Conservation (phyloP, 2,888 invertebrate species). For the Ennomos fuscantarius region DNA sequence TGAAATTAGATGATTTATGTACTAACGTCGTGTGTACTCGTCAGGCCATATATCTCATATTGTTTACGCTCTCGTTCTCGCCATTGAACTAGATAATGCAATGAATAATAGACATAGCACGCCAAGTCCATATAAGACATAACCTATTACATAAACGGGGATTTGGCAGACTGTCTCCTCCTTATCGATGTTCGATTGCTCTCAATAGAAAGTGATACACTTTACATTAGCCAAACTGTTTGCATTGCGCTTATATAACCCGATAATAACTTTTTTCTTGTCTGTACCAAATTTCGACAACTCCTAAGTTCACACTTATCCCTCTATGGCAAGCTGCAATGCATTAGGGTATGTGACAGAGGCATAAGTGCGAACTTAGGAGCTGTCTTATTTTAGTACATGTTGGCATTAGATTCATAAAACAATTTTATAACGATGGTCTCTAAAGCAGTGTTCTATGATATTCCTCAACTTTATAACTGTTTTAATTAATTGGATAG, state of each 20-base stretch:
- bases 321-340: too few relatives aligned
- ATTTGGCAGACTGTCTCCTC: conserved; percentile 34
- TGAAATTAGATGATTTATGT: conserved; percentile 25
- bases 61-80: conserved; percentile 31
- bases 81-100: conserved; percentile 28
- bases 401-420: too few relatives aligned
- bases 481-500: too few relatives aligned
- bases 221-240: conserved; percentile 10
- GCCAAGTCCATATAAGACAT: conserved; percentile 24
- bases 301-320: too few relatives aligned
- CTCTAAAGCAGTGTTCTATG: too few relatives aligned
- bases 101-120: conserved; percentile 25
- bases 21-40: conserved; percentile 15
- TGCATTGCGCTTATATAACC: conserved; percentile 2
- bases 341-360: too few relatives aligned
- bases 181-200: conserved; percentile 37
- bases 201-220: conserved; percentile 33
- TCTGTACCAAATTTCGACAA: too few relatives aligned
- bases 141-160: conserved; percentile 34
- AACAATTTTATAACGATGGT: too few relatives aligned
- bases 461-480: too few relatives aligned
- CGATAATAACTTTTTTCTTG: too few relatives aligned
- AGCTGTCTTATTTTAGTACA: too few relatives aligned
- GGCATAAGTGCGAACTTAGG: too few relatives aligned
- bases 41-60: conserved; percentile 26